These are phyloP conservation scores for Varanus salvator DNA, from an alignment of 2,113 vertebrate genomes.

Conservation along the genomic window DNA sequence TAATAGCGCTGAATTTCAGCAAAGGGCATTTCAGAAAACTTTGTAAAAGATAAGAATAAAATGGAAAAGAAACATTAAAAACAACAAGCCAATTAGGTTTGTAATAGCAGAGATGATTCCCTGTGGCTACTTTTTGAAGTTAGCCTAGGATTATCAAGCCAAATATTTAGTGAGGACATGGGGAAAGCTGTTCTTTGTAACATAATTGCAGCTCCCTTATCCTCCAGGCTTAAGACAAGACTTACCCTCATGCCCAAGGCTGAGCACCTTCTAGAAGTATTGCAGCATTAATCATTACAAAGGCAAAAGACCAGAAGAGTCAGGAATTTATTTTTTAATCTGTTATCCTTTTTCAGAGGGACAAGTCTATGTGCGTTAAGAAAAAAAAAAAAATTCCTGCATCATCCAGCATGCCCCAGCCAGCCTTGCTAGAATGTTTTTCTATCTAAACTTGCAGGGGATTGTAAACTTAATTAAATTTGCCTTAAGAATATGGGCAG, in stretches of 20 bases:
- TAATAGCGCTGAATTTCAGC: background rate
- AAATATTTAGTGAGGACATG: background rate
- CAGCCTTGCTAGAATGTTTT: too few species aligned
- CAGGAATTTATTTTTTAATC: background rate
- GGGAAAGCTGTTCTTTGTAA: background rate
- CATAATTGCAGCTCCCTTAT: background rate
- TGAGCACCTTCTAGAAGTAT: background rate
- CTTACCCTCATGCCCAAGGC: background rate
- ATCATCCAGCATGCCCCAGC: too few species aligned
- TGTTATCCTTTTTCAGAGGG: background rate
- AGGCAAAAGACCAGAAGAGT: background rate
- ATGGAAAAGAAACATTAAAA: background rate
- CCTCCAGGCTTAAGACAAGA: background rate
- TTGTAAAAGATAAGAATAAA: background rate
- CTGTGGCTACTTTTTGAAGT: background rate
- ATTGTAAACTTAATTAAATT: background rate
- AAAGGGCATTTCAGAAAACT: slow-evolving; percentile 25
- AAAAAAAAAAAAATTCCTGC: too few species aligned
- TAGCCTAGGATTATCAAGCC: background rate
- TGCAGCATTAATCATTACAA: background rate
- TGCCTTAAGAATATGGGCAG: too few species aligned
- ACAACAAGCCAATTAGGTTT: background rate
- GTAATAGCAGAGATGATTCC: background rate
- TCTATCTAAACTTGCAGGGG: too few species aligned
- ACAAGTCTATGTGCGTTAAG: too few species aligned